Conservation (phyloP, 2,113 vertebrate species). For the Romanogobio albipinnatus region DNA sequence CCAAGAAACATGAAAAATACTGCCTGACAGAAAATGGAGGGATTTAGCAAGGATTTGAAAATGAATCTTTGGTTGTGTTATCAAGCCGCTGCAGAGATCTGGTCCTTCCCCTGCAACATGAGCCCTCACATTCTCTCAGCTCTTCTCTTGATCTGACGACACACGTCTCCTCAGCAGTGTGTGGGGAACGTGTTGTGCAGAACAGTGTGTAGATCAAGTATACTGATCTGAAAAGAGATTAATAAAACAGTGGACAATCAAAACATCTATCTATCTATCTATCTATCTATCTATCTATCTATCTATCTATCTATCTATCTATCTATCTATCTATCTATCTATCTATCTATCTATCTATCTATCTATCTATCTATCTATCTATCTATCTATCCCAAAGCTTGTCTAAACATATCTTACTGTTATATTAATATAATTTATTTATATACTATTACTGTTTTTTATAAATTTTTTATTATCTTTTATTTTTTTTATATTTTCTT, state of each 20-base stretch:
- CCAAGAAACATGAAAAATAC: slow-evolving; percentile 21
- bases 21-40: slow-evolving; percentile 37
- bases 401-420: too few species aligned
- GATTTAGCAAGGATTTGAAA: slow-evolving; percentile 58
- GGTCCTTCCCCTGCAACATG: slow-evolving; percentile 60
- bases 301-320: background rate
- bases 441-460: too few species aligned
- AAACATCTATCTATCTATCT: background rate
- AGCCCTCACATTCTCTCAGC: slow-evolving; percentile 61
- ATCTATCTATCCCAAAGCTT: too few species aligned
- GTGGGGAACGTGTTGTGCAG: background rate
- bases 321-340: background rate
- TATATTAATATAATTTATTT: too few species aligned
- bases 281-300: slow-evolving; percentile 5
- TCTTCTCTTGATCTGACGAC: slow-evolving; percentile 50
- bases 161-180: background rate
- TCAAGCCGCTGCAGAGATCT: slow-evolving; percentile 63
- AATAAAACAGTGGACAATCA: slow-evolving; percentile 11
- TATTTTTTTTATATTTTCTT: too few species aligned
- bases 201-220: background rate
- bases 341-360: background rate
- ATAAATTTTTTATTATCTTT: too few species aligned
- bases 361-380: background rate
- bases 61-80: slow-evolving; percentile 56
- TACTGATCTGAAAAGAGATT: background rate